Evolutionary conservation across 2,113 vertebrate genomes (phyloP).

Genomic region (Trogon melanurus): DNA sequence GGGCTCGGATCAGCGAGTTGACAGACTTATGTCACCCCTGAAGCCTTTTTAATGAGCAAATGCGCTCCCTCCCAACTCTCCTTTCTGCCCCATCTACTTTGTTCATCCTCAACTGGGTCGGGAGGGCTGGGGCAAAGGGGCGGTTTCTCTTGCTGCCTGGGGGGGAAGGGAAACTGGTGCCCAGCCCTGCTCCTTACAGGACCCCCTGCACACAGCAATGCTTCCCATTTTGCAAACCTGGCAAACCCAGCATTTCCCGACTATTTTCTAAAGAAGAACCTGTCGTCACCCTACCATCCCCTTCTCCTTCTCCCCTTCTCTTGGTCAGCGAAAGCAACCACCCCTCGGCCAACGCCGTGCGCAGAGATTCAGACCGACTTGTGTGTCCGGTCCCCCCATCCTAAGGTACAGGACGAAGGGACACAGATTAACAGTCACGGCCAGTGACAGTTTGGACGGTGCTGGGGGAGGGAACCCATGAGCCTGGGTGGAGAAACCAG

Average conservation of each 20-base stretch:
- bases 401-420: background rate
- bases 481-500: background rate
- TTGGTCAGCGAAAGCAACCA: background rate
- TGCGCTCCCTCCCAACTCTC: background rate
- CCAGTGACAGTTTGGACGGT: background rate
- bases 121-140: background rate
- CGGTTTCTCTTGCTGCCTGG: background rate
- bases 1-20: background rate
- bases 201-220: background rate
- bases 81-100: constrained; percentile 61
- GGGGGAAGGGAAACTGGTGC: background rate
- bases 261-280: background rate
- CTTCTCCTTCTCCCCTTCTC: background rate
- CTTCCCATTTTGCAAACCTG: background rate
- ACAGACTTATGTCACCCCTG: constrained; percentile 15
- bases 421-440: background rate
- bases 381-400: no score
- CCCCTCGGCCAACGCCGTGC: background rate
- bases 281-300: no score
- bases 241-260: background rate
- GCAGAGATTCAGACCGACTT: background rate
- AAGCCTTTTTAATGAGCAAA: constrained; percentile 44
- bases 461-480: rapidly evolving
- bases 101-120: constrained; percentile 30
- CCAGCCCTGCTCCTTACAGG: background rate